Evolutionary conservation across 2,888 invertebrate species (phyloP), one percentile per base, ranked within the genome.

Genomic region (Shargacucullia verbasci): DNA sequence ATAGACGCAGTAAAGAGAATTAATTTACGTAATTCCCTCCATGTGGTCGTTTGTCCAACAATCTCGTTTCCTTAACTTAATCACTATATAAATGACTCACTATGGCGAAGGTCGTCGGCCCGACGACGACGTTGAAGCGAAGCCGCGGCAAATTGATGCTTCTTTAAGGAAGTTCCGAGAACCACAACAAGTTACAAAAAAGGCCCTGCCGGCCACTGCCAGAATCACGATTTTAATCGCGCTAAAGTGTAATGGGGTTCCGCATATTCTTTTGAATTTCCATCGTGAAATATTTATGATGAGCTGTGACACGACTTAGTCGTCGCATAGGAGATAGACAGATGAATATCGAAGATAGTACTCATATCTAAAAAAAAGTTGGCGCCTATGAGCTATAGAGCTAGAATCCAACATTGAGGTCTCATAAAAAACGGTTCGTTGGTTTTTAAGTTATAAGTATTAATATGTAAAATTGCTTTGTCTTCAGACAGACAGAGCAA

Each of bases 161-260:
- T 80, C 80, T 81, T 79, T 78, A 80, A 82, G 83, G 83, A 85
- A 83, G 80, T 84, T 84, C 82, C 66, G 69, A 84, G 85, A 86
- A 85, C 71, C 78, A 71, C 76, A 73, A 76, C 56, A 75, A 76
- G 66, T 63, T 68, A 76, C 70, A 80, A 84, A 84, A 82, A 83
- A 80, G 54, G 46, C 71, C 68, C 73, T 69, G 65, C 75, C 75
- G 66, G 72, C 73, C 59, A 72, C 76, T 65, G 70, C 70, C 73
- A 70, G 76, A 73, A 73, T 81, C 80, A 82, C 80, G 79, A 78
- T 65, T 73, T 71, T 73, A 74, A 80, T 81, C 80, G 76, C 67
- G 58, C 74, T 68, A 67, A 76, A 75, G 35, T 64, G 59, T 64
- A 67, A 75, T 78, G 78, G 57, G 74, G 60, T 70, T 64, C 55